Evolutionary conservation across 2,888 invertebrate species (phyloP).

Genomic region (Molanna angustata): DNA sequence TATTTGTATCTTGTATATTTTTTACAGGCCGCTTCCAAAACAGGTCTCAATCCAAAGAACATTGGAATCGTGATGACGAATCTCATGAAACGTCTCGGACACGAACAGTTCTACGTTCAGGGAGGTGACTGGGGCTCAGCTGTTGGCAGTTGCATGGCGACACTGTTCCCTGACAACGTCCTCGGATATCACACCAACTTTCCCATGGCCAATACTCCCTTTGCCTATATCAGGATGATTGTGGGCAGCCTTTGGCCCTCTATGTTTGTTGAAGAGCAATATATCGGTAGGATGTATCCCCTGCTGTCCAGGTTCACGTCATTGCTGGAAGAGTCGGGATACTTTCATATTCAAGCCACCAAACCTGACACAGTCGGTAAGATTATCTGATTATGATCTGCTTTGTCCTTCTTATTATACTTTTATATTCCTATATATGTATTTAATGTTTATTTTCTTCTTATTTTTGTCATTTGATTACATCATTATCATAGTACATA

Average conservation of each 20-base stretch:
- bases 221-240: conserved; percentile 43
- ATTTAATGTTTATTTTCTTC: too few relatives aligned
- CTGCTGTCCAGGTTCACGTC: conserved; percentile 38
- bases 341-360: conserved; percentile 60
- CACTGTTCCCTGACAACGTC: conserved; percentile 51
- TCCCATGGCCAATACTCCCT: conserved; percentile 44
- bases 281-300: conserved; percentile 52
- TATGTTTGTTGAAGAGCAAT: conserved; percentile 48
- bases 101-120: conserved; percentile 65
- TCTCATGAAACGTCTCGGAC: conserved; percentile 69
- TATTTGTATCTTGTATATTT: conserved; percentile 8
- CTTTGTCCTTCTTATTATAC: too few relatives aligned
- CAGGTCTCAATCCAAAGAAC: conserved; percentile 56
- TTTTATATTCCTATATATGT: too few relatives aligned
- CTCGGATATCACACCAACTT: conserved; percentile 61
- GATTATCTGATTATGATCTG: too few relatives aligned
- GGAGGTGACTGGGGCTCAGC: conserved; percentile 68
- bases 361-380: conserved; percentile 72
- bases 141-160: conserved; percentile 52
- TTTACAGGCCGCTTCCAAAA: conserved; percentile 52
- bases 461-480: too few relatives aligned
- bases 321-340: conserved; percentile 43
- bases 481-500: too few relatives aligned
- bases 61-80: conserved; percentile 59
- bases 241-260: conserved; percentile 52